Evolutionary conservation across 2,888 invertebrate species (phyloP), one percentile per base, ranked within the genome.

Genomic region (Trachelus troglodyta): DNA sequence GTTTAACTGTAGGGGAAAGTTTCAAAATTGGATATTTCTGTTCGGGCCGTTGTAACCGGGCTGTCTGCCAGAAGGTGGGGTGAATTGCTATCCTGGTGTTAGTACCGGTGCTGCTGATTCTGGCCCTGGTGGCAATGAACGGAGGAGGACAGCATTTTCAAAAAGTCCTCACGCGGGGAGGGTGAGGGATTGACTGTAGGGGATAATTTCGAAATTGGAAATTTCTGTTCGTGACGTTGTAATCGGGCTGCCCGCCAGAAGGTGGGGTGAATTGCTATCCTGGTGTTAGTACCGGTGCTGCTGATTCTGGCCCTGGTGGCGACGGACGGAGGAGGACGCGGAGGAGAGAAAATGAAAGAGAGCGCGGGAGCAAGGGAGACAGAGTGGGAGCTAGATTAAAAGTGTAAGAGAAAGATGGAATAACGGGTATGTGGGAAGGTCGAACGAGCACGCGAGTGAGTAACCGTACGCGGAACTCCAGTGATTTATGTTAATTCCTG

Each of bases 401-500:
- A 56, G 23, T 15, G 23, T 23, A 56, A 23, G 56, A 56, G 56
- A 9, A 15, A 56, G 56, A 56, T 23, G 2, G 23, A 56, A 56
- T 6, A 56, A 56, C 56, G 23, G 23, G 9, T 56, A 15, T 56
- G 23, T 23, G 23, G 56, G 56, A 56, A 56, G 56, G 56, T 56
- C 56, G 56, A 56, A 79, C 83, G 80, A 82, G 80, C 80, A 81
- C 75, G 83, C 81, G 81, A 84, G 81, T 79, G 85, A 85, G 80
- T 84, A 85, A 83, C 77, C 81, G 76, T 76, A 80, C 77, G 75
- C 81, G 82, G 77, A 81, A 80, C 82, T 83, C 80, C 79, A 83
- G 83, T 87, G 87, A 87, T 87, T 87, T 87, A 87, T 86, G 87
- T 86, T 87, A 87, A 87, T 87, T 87, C 85, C 82, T 83, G 86